Percentiles rank a stretch among this genome's conserved stretches.
Conservation (phyloP, 2,113 vertebrate genomes). For the Nesoenas mayeri region DNA sequence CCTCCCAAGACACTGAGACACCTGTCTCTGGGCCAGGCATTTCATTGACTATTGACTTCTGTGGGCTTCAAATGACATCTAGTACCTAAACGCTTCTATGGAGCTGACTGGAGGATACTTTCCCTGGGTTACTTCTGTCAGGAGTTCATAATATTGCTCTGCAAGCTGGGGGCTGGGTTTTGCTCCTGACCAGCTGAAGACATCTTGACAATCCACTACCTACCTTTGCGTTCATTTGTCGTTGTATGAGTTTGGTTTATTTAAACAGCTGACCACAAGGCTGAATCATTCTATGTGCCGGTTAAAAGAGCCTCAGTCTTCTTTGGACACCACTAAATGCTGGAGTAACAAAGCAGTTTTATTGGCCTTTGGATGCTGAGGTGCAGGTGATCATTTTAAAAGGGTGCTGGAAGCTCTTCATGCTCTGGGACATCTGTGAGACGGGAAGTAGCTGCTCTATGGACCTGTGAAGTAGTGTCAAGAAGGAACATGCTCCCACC, state of each 20-base stretch:
- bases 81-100: background rate
- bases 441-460: background rate
- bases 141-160: background rate
- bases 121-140: background rate
- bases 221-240: background rate
- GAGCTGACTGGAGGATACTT: background rate
- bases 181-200: background rate
- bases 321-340: background rate
- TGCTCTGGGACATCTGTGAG: background rate
- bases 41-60: background rate
- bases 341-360: background rate
- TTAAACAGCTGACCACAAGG: background rate
- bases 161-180: background rate
- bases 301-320: rapidly evolving
- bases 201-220: background rate
- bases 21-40: background rate
- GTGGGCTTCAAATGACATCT: background rate
- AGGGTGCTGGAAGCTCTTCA: background rate
- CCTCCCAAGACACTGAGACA: background rate
- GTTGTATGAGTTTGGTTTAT: background rate
- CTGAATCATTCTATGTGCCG: background rate
- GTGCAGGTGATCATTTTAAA: background rate
- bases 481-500: background rate
- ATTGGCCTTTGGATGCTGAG: background rate
- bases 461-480: background rate